Evolutionary conservation across 2,797 vertebrate species (phyloP).

Genomic region (Peromyscus aztecus): DNA sequence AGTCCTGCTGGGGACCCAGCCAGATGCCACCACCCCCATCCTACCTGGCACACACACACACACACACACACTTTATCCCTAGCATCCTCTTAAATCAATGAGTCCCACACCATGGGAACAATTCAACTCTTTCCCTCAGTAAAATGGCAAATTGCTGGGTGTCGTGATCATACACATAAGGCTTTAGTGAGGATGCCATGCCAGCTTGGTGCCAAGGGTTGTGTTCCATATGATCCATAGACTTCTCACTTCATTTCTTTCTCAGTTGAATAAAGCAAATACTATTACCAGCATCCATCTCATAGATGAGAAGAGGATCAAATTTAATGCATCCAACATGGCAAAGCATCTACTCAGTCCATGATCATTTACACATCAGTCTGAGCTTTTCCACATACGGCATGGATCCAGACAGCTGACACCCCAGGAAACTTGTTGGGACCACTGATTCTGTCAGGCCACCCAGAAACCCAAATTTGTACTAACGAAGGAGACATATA

Average conservation of each 20-base stretch:
- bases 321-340: background rate
- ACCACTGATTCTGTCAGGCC: background rate
- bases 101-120: background rate
- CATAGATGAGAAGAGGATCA: background rate
- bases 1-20: background rate
- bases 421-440: background rate
- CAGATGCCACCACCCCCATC: background rate
- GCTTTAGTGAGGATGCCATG: background rate
- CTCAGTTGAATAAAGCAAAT: background rate
- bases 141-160: background rate
- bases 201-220: background rate
- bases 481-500: background rate
- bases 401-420: background rate
- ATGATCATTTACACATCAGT: background rate
- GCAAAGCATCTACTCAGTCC: background rate
- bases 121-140: background rate
- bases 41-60: too few relatives aligned
- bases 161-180: background rate
- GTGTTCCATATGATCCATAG: background rate
- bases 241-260: background rate
- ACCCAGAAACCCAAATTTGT: background rate
- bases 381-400: background rate
- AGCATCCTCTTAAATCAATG: background rate
- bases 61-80: background rate
- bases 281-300: background rate